These are phyloP conservation scores for Agraylea sexmaculata DNA, from an alignment of 1,140 invertebrate species.

Conservation along the genomic window DNA sequence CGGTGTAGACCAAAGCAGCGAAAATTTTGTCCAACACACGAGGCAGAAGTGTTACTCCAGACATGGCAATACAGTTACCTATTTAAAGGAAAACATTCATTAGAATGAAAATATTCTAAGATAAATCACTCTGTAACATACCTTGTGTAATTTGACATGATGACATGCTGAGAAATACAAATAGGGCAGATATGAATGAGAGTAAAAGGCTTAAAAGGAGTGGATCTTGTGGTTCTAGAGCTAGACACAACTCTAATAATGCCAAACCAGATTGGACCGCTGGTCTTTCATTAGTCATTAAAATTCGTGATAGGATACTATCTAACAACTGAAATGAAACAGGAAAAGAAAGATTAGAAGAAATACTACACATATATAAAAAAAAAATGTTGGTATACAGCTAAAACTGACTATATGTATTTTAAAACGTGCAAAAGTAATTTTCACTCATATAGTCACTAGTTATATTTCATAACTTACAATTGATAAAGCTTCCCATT, in stretches of 20 bases:
- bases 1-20: constrained; percentile 60
- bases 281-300: constrained; percentile 52
- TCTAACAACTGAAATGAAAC: constrained; percentile 48
- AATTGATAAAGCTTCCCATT: constrained; percentile 71
- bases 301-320: constrained; percentile 64
- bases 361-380: background rate
- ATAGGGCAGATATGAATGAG: constrained; percentile 81
- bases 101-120: too few species aligned
- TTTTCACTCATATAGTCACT: too few species aligned
- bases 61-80: constrained; percentile 51
- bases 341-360: background rate
- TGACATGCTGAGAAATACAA: constrained; percentile 79
- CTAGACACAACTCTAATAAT: constrained; percentile 64
- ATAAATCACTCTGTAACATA: too few species aligned
- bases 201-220: constrained; percentile 68
- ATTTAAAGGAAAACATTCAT: constrained; percentile 17
- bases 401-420: too few species aligned
- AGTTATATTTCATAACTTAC: constrained; percentile 28
- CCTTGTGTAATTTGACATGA: constrained; percentile 58
- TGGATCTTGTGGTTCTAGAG: constrained; percentile 60
- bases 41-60: constrained; percentile 57
- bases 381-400: too few species aligned
- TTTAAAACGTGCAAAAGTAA: too few species aligned
- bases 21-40: constrained; percentile 81
- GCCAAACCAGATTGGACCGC: constrained; percentile 54